Conservation (phyloP, 2,888 invertebrate species). For the Dynastes grantii region DNA sequence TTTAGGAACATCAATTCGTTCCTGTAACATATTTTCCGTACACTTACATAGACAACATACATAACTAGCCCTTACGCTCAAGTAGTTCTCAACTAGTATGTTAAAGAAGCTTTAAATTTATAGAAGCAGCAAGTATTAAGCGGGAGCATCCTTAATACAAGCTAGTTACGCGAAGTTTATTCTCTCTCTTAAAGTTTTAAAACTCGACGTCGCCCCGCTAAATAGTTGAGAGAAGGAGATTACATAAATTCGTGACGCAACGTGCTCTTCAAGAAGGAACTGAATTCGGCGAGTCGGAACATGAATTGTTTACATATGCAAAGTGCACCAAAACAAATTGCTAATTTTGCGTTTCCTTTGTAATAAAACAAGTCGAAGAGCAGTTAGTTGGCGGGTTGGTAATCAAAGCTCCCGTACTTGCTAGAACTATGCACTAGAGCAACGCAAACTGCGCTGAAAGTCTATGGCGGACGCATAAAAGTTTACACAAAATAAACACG, state of each 20-base stretch:
- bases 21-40: no score
- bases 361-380: not conserved
- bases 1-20: no score
- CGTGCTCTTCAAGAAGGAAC: not conserved
- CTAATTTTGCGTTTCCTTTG: constrained; percentile 22
- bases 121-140: not conserved
- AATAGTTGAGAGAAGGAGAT: constrained; percentile 35
- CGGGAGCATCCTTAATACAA: not conserved
- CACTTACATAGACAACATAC: no score
- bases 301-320: constrained; percentile 43
- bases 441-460: no score
- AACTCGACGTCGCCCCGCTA: constrained; percentile 6
- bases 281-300: not conserved
- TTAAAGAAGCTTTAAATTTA: not conserved
- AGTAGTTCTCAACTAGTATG: not conserved
- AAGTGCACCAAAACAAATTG: constrained; percentile 25
- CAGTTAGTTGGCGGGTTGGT: no score
- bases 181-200: constrained; percentile 28
- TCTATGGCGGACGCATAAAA: no score
- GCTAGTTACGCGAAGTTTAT: constrained; percentile 6
- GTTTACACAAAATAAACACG: no score
- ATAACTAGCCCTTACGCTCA: not conserved
- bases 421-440: no score
- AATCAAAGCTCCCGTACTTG: no score
- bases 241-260: constrained; percentile 26